A percentile compares a stretch with the other conserved stretches of the same genome.
These are phyloP conservation scores for Dichetophora obliterata DNA, from an alignment of 2,888 invertebrate species.

Conservation along the genomic window DNA sequence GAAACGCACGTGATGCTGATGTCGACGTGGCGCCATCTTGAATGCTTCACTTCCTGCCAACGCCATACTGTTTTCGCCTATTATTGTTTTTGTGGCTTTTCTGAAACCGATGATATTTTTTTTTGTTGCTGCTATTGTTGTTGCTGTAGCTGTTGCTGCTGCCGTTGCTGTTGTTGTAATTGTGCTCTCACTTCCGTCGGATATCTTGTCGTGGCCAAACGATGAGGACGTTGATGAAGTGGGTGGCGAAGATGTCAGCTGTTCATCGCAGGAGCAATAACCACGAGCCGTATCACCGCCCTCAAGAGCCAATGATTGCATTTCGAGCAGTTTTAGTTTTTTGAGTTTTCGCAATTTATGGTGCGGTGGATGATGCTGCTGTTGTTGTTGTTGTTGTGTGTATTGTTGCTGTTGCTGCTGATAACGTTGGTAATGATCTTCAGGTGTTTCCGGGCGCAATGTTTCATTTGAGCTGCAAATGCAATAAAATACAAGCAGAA, in stretches of 20 bases:
- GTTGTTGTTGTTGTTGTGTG: conserved; percentile 49
- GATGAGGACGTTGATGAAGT: conserved; percentile 41
- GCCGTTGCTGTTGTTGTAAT: conserved; percentile 20
- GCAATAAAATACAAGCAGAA: neutral
- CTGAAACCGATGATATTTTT: conserved; percentile 22
- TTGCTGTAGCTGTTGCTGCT: conserved; percentile 19
- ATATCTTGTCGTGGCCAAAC: conserved; percentile 12
- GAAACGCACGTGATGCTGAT: conserved; percentile 65
- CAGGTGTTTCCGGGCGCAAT: conserved; percentile 57
- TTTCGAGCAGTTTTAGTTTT: conserved; percentile 59
- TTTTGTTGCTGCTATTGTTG: conserved; percentile 44
- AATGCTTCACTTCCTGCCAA: conserved; percentile 21
- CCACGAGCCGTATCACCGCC: conserved; percentile 63
- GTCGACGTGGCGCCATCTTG: conserved; percentile 39
- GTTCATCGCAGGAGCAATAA: conserved; percentile 66
- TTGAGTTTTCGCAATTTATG: conserved; percentile 53
- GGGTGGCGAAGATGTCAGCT: conserved; percentile 53
- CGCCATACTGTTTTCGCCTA: conserved; percentile 33
- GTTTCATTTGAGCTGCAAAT: conserved; percentile 61
- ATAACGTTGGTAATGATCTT: conserved; percentile 52
- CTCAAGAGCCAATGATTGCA: conserved; percentile 62
- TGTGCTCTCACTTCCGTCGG: conserved; percentile 28
- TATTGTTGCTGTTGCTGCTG: conserved; percentile 46
- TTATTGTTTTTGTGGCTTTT: conserved; percentile 38
- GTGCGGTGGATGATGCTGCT: conserved; percentile 45